Conservation (phyloP, 2,113 vertebrate genomes). For the Haemorhous mexicanus region DNA sequence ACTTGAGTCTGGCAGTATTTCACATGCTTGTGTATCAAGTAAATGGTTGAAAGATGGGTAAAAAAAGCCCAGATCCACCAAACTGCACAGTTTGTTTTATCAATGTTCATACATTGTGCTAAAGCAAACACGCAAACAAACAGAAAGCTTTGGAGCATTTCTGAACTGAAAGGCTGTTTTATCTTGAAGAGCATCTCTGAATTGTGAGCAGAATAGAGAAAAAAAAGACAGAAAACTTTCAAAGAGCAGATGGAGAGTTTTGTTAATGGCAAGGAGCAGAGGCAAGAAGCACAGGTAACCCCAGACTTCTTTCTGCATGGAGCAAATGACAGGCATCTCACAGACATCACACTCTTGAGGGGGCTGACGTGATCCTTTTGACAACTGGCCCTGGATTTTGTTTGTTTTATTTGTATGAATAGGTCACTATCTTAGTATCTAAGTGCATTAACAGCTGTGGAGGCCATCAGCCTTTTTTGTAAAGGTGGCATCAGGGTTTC, state of each 20-base stretch:
- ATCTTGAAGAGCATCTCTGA: conserved; percentile 42
- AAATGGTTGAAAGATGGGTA: conserved; percentile 38
- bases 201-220: background rate
- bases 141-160: conserved; percentile 32
- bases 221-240: background rate
- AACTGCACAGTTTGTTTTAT: conserved; percentile 52
- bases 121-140: conserved; percentile 39
- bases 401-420: background rate
- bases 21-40: conserved; percentile 14
- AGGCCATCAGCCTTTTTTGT: background rate
- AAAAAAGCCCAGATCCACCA: background rate
- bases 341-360: background rate
- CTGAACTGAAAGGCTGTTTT: conserved; percentile 36
- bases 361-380: background rate
- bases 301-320: background rate
- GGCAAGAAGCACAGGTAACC: background rate
- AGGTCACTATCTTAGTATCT: background rate
- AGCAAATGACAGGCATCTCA: background rate
- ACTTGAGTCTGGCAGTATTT: conserved; percentile 54
- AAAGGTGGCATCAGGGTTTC: background rate
- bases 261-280: background rate
- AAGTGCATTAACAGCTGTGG: background rate
- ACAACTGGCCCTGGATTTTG: background rate
- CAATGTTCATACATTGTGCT: conserved; percentile 38
- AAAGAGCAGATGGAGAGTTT: background rate